Conservation (phyloP, 2,888 invertebrate species). For the Azorinus chamasolen region DNA sequence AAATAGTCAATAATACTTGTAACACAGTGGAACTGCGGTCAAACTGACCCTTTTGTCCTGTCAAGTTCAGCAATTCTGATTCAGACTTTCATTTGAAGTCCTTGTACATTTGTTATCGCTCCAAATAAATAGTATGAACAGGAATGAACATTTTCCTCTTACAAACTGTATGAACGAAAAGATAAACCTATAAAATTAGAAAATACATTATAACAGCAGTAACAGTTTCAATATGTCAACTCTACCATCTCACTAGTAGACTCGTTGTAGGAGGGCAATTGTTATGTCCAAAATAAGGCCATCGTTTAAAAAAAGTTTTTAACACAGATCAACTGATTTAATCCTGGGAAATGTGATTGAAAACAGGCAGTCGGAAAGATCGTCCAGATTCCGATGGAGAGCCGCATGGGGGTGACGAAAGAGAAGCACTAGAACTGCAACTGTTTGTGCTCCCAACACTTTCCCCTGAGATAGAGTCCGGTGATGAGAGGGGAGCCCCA, state of each 20-base stretch:
- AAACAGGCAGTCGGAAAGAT: slow-evolving; percentile 78
- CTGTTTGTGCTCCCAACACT: slow-evolving; percentile 71
- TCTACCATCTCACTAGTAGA: slow-evolving; percentile 4
- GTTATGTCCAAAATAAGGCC: slow-evolving; percentile 10
- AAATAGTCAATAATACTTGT: slow-evolving; percentile 24
- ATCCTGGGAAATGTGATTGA: slow-evolving; percentile 75
- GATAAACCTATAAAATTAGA: slow-evolving; percentile 54
- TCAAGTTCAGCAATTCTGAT: too few species aligned
- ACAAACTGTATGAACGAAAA: slow-evolving; percentile 23
- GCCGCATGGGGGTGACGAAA: slow-evolving; percentile 61
- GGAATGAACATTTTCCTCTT: slow-evolving; percentile 46
- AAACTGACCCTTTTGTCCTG: too few species aligned
- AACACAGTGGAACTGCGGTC: slow-evolving; percentile 17
- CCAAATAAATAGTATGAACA: slow-evolving; percentile 47
- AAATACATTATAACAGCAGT: slow-evolving; percentile 40
- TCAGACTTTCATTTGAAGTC: too few species aligned
- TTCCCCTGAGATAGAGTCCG: slow-evolving; percentile 78
- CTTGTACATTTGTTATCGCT: slow-evolving; percentile 6
- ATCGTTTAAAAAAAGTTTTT: slow-evolving; percentile 10
- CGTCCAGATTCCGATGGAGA: slow-evolving; percentile 76
- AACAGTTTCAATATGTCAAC: slow-evolving; percentile 31
- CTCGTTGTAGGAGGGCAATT: slow-evolving; percentile 18
- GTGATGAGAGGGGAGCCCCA: slow-evolving; percentile 73
- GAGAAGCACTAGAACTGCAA: slow-evolving; percentile 44
- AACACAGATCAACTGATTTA: slow-evolving; percentile 19